phyloP scores from a whole-genome alignment of 2,797 vertebrate genomes.

The Holocentrus rufus region DNA sequence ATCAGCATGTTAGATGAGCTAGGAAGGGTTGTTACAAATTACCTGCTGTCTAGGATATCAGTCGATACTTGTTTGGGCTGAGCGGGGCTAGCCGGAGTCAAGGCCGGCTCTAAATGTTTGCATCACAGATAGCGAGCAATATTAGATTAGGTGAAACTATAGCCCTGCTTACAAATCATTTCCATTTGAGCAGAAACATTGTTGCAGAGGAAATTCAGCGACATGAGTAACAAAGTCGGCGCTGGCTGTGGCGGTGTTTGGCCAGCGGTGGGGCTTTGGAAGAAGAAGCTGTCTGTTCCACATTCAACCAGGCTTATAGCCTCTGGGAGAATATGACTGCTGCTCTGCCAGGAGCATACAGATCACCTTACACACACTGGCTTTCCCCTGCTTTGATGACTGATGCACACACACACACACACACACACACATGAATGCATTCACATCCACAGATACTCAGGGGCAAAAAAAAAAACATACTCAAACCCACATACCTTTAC shows the following conservation, averaged over 20 bases:
- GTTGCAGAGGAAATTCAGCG: slow-evolving; percentile 52
- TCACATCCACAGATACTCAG: slow-evolving; percentile 32
- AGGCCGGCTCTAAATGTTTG: slow-evolving; percentile 14
- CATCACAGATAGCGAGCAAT: slow-evolving; percentile 31
- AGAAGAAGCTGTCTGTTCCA: slow-evolving; percentile 78
- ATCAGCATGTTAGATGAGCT: slow-evolving; percentile 65
- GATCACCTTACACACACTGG: slow-evolving; percentile 76
- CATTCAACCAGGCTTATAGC: slow-evolving; percentile 79
- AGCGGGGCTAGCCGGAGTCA: slow-evolving; percentile 35
- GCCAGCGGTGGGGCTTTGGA: slow-evolving; percentile 40
- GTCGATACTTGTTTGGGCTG: slow-evolving; percentile 43
- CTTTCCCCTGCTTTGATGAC: slow-evolving; percentile 77
- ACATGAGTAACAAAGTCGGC: slow-evolving; percentile 52
- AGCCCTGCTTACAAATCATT: slow-evolving; percentile 38
- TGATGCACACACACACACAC: slow-evolving; percentile 45
- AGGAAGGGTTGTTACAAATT: slow-evolving; percentile 61
- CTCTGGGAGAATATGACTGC: slow-evolving; percentile 72
- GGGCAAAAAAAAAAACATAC: slow-evolving; percentile 30
- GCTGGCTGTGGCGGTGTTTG: slow-evolving; percentile 48
- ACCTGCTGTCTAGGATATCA: slow-evolving; percentile 62
- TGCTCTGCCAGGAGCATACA: slow-evolving; percentile 73
- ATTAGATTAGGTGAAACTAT: slow-evolving; percentile 39
- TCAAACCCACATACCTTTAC: slow-evolving; percentile 44
- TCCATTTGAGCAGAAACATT: slow-evolving; percentile 19
- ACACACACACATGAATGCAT: slow-evolving; percentile 28